These are phyloP conservation scores for Amblyteles armatorius DNA, from an alignment of 2,888 invertebrate species.

Conservation along the genomic window DNA sequence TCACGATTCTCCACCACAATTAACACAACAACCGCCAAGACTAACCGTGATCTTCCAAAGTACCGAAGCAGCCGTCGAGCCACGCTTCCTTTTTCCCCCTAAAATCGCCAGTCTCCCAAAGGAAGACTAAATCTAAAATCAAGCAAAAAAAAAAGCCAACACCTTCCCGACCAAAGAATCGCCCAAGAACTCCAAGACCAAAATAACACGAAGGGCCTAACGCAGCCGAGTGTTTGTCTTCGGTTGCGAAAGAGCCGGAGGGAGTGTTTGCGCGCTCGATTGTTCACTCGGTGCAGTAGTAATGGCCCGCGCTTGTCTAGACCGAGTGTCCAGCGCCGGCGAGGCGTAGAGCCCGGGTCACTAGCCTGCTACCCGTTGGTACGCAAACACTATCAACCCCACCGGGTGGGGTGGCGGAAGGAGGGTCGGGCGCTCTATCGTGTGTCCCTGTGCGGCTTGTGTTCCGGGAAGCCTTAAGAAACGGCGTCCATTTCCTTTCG, in stretches of 20 bases:
- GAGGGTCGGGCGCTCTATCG: conserved; percentile 29
- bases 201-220: not conserved
- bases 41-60: no score
- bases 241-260: not conserved
- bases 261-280: conserved; percentile 41
- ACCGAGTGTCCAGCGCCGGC: conserved; percentile 56
- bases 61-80: no score
- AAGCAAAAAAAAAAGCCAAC: not conserved
- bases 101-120: no score
- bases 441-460: conserved; percentile 30
- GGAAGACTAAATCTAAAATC: not conserved
- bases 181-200: not conserved
- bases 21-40: no score
- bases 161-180: not conserved
- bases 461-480: conserved; percentile 61
- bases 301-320: conserved; percentile 50
- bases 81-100: no score
- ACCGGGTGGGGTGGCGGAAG: not conserved
- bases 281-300: conserved; percentile 25
- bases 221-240: not conserved
- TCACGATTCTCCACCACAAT: no score
- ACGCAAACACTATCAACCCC: conserved; percentile 60
- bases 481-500: conserved; percentile 51
- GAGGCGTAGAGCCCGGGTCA: conserved; percentile 46
- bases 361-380: conserved; percentile 60